These are phyloP conservation scores for Ophthalmolycus amberensis DNA, from an alignment of 2,113 vertebrate genomes.

Conservation along the genomic window DNA sequence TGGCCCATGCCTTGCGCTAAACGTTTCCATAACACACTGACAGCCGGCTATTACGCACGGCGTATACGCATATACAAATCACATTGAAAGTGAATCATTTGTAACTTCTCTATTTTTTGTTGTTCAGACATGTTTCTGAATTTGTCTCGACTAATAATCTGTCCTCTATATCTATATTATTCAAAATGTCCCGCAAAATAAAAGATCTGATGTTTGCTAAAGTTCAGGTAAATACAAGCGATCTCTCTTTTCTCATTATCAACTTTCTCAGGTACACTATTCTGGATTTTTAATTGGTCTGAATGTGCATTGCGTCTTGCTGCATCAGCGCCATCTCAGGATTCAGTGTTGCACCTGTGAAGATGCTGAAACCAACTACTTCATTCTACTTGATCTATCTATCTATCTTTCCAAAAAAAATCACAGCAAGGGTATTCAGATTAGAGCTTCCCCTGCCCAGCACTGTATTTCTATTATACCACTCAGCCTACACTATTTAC, in stretches of 20 bases:
- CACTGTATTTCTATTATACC: background rate
- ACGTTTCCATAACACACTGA: constrained; percentile 24
- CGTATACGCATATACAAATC: background rate
- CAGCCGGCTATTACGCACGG: constrained; percentile 29
- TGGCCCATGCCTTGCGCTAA: background rate
- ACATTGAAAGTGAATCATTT: background rate
- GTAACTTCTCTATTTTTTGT: background rate
- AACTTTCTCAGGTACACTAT: background rate
- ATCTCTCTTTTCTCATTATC: background rate
- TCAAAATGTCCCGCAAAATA: background rate
- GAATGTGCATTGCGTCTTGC: background rate
- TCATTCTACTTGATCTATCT: background rate
- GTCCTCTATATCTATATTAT: background rate
- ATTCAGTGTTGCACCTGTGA: background rate
- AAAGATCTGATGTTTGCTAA: background rate
- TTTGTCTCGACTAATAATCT: background rate
- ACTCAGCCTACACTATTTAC: constrained; percentile 3
- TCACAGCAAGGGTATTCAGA: background rate
- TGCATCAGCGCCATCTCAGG: constrained; percentile 26
- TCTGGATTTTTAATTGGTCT: background rate
- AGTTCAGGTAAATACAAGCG: background rate
- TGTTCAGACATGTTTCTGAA: background rate
- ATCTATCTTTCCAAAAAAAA: background rate
- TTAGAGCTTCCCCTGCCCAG: constrained; percentile 13
- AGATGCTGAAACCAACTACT: constrained; percentile 7